phyloP scores from a whole-genome alignment of 2,113 vertebrate species.

The Capricornis sumatraensis region DNA sequence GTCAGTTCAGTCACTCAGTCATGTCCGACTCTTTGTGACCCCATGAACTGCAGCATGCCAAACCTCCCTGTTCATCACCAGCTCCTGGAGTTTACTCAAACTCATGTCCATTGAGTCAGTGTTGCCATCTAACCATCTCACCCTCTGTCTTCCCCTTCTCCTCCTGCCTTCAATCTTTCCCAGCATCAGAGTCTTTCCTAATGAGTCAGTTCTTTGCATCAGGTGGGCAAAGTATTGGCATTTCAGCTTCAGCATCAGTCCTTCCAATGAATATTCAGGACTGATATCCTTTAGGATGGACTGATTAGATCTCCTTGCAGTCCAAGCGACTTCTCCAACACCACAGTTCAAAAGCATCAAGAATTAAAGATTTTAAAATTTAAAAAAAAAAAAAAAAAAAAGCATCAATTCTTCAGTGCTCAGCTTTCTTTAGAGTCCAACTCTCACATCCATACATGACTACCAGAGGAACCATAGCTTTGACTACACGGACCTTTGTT shows the following conservation, averaged over 20 bases:
- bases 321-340: neutral
- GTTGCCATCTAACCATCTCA: neutral
- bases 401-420: neutral
- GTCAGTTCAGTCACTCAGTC: neutral
- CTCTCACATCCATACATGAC: neutral
- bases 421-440: neutral
- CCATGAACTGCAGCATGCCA: neutral
- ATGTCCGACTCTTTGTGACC: neutral
- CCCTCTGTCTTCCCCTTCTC: neutral
- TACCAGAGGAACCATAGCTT: neutral
- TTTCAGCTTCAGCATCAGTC: neutral
- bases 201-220: neutral
- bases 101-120: neutral
- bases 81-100: neutral
- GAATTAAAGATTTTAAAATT: too few species aligned
- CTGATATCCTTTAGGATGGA: neutral
- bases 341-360: neutral
- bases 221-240: neutral
- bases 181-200: neutral
- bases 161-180: neutral
- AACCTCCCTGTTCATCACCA: fast-evolving
- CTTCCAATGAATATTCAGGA: neutral
- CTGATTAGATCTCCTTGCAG: neutral
- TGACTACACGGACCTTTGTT: neutral
- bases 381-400: too few species aligned